Base-by-base conservation (phyloP, 2,797 vertebrate genomes). In the Hirundo rustica region DNA sequence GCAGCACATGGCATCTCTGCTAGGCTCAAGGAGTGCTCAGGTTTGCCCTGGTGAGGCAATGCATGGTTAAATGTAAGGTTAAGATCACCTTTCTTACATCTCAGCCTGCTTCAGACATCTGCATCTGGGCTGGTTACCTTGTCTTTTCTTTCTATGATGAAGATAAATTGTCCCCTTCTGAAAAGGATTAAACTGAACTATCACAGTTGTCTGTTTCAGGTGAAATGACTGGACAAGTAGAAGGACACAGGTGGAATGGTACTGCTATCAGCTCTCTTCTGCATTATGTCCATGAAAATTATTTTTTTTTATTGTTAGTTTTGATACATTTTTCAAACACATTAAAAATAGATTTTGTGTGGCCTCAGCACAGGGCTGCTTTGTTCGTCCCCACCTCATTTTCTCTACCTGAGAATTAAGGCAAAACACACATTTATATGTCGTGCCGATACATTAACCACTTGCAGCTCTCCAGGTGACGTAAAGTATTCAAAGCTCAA, bases 191-290 rank as follows among this genome's bases (percentile, higher is more conserved):
- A 76, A 17, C 5, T n/a, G 32, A 82, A 30, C 29, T 36, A 21
- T n/a, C 23, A 23, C 3, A 0, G 3, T 54, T 2, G 0, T 9
- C 15, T 53, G 5, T 76, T 74, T 45, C 16, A 57, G 18, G 36
- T 53, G 53, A 61, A 89, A 83, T 48, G 13, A 8, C 26, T 45
- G 26, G 16, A 19, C 22, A 34, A 1, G 0, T 10, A 72, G 22
- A 38, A 19, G 19, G 23, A 16, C 19, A 29, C 38, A 93, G 51
- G 16, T n/a, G 44, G 5, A 62, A 58, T 4, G 2, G 32, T 11
- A 11, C 11, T 67, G 8, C 27, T 29, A 51, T 25, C 21, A 66
- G 10, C 11, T 70, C 11, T 87, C 13, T 88, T 88, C 61, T 78
- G 13, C 20, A 45, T 32, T 36, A 15, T 26, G 16, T 45, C 72